A percentile compares a stretch with the other conserved stretches of the same genome.
Evolutionary conservation across 2,113 vertebrate genomes (phyloP).

Genomic region (Pseudolaguvia tuberculata): DNA sequence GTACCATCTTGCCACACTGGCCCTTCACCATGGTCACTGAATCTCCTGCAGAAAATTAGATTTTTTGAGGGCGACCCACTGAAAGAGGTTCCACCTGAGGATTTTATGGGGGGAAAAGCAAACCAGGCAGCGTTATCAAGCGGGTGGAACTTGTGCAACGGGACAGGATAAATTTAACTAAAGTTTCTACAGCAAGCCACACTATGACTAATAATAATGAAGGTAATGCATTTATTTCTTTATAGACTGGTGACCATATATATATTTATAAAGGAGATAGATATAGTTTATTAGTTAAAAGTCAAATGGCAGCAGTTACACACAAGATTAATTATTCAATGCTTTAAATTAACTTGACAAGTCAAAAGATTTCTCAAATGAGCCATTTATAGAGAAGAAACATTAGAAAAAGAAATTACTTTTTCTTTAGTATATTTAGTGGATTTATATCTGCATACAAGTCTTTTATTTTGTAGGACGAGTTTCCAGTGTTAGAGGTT

Average conservation of each 20-base stretch:
- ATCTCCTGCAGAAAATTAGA: constrained; percentile 55
- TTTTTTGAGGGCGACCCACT: background rate
- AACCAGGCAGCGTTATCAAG: constrained; percentile 40
- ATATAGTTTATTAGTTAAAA: too few relatives aligned
- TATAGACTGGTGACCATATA: background rate
- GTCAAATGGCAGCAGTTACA: too few relatives aligned
- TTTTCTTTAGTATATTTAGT: background rate
- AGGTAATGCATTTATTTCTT: constrained; percentile 58
- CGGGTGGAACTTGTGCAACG: constrained; percentile 34
- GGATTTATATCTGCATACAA: too few relatives aligned
- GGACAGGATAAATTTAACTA: constrained; percentile 29
- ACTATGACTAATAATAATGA: constrained; percentile 42
- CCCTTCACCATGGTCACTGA: constrained; percentile 58
- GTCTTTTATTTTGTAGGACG: too few relatives aligned
- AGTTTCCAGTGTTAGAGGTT: too few relatives aligned
- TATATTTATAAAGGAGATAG: too few relatives aligned
- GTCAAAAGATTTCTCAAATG: background rate
- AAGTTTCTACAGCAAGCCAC: constrained; percentile 51
- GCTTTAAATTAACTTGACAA: background rate
- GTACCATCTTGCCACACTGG: constrained; percentile 46
- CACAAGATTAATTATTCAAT: too few relatives aligned
- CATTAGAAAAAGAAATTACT: background rate
- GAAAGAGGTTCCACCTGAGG: constrained; percentile 47
- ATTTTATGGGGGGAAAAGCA: constrained; percentile 44
- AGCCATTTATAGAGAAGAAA: background rate